Base-by-base conservation (phyloP, 92 coral and sea anemone species). In the Epizoanthus scotinus region DNA sequence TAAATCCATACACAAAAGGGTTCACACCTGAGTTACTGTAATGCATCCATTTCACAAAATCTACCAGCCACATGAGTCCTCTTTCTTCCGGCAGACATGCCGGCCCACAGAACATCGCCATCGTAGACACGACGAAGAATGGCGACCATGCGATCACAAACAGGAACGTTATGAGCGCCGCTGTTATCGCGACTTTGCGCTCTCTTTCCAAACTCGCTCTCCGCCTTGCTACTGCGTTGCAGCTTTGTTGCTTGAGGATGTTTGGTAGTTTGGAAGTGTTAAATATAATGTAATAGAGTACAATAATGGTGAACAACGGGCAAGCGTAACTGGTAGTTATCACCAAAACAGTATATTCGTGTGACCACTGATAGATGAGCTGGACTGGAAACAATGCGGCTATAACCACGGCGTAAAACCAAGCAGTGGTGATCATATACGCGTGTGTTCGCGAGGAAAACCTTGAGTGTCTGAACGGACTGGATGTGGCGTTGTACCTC, bases 1-100 rank as follows among this genome's bases (percentile, higher is more conserved):
- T 63, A 50, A 89, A 77, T 0, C 93, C 91, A 42, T 91, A 91
- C 22, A 94, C 86, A 53, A 87, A 59, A 9, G 95, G 98, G 68
- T 94, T 94, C 6, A 94, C 84, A 0, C 74, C 93, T 24, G 94
- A 91, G 75, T 94, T 94, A 44, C 91, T 78, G 70, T 91, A 94
- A 63, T 94, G 96, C 90, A 91, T 83, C 95, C 96, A 94, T 56
- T 94, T 94, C 0, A 89, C 90, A 66, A 91, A 83, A 3, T 73
- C 74, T 66, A 89, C 74, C 40, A 94, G 47, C 29, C 79, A 86
- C 60, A 64, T 62, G 28, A 63, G 47, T 18, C 20, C 70, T 60
- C 55, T 75, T 22, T 36, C 3, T 17, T 24, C 28, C 60, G 79
- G 81, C 22, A 75, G 81, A 22, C 81, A 75, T 12, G 14, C 17